Conservation (phyloP, 2,888 invertebrate species). For the Agonopterix arenella region DNA sequence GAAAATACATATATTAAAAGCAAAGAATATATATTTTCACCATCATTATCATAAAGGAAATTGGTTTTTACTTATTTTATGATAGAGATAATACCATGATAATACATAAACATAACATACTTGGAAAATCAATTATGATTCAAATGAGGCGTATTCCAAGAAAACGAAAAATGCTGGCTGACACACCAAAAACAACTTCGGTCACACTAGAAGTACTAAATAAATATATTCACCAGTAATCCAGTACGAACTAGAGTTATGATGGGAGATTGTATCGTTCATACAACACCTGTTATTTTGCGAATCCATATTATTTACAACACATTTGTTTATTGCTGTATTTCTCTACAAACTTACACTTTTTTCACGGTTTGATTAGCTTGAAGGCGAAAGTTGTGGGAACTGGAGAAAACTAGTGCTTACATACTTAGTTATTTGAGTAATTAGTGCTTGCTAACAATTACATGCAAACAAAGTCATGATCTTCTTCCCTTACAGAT, state of each 20-base stretch:
- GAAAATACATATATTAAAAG: no score
- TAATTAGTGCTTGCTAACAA: background rate
- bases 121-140: no score
- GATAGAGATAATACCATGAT: no score
- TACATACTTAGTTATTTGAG: background rate
- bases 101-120: no score
- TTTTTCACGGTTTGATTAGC: conserved; percentile 30
- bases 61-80: no score
- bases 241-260: conserved; percentile 35
- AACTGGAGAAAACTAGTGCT: conserved; percentile 11
- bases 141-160: no score
- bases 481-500: no score
- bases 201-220: no score
- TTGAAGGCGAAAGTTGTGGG: conserved; percentile 40
- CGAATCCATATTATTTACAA: conserved; percentile 51
- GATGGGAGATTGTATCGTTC: conserved; percentile 44
- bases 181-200: no score
- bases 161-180: no score
- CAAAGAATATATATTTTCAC: no score
- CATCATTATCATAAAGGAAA: no score
- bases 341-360: conserved; percentile 24
- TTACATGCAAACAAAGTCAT: background rate
- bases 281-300: conserved; percentile 55
- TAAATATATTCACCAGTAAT: conserved; percentile 17
- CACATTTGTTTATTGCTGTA: conserved; percentile 18